Evolutionary conservation across 2,888 invertebrate species (phyloP).

Genomic region (Disparrhopalites patrizii): DNA sequence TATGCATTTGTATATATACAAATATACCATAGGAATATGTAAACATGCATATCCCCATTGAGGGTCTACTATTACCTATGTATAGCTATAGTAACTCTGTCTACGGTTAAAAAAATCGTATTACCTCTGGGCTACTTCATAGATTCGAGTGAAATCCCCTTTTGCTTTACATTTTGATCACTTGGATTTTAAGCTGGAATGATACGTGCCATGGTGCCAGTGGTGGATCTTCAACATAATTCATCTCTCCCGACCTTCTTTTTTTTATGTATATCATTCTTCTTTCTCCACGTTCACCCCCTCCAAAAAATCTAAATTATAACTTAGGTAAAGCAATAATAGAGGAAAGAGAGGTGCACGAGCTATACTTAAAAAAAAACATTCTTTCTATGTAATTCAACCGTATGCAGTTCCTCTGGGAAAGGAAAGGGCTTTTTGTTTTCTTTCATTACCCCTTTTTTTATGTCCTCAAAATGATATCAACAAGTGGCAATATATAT

Average conservation of each 20-base stretch:
- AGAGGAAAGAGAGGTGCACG: slow-evolving; percentile 16
- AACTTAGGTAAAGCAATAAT: slow-evolving; percentile 22
- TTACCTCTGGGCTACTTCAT: slow-evolving; percentile 15
- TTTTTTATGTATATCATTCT: slow-evolving; percentile 5
- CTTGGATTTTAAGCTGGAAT: slow-evolving; percentile 23
- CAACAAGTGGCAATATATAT: too few species aligned
- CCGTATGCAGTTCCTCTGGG: too few species aligned
- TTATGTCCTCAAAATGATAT: too few species aligned
- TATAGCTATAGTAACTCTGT: slow-evolving; percentile 26
- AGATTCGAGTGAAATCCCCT: slow-evolving; percentile 25
- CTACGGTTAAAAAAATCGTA: slow-evolving; percentile 1
- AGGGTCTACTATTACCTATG: too few species aligned
- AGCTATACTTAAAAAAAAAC: too few species aligned
- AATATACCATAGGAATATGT: too few species aligned
- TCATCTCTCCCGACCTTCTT: background rate
- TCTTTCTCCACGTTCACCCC: background rate
- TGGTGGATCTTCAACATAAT: background rate
- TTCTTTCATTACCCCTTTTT: too few species aligned
- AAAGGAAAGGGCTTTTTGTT: too few species aligned
- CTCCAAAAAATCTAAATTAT: slow-evolving; percentile 14
- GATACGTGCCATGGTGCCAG: slow-evolving; percentile 22
- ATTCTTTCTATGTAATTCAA: too few species aligned
- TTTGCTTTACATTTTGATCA: slow-evolving; percentile 23
- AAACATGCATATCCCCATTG: too few species aligned
- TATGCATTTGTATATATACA: too few species aligned